Base-by-base conservation (phyloP, 2,888 invertebrate species). In the Pseudococcus jackbeardsleyi region DNA sequence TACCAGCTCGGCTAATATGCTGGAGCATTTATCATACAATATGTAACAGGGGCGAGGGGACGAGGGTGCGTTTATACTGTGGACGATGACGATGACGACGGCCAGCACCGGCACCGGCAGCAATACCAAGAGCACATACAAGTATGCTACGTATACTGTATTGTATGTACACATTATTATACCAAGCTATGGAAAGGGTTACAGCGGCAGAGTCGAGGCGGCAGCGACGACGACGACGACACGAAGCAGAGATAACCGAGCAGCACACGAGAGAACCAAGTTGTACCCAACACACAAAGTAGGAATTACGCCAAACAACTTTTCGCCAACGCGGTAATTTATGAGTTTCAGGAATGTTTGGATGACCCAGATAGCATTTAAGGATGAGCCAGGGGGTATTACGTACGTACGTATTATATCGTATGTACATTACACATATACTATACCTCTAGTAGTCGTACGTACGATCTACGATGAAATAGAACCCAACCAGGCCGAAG, bases 231-330 rank as follows among this genome's bases (percentile, higher is more conserved):
- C 79, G 7, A 19, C 79, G 17, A 42, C 79, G 79, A 79, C 79
- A 42, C 79, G 79, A 42, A 79, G 42, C 79, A 79, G 79, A 79
- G 79, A 79, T 79, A 79, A 79, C 79, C 79, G 79, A 79, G 79
- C 79, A 59, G 59, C 59, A 59, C 59, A 72, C 68, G 79, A 79
- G 79, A 79, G 39, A 79, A 79, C 79, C 79, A 42, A 79, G n/a
- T 46, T 79, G 79, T 79, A 79, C 85, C 85, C 46, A 54, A 54
- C 85, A 85, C 85, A 85, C 59, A 85, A 85, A 85, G 85, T 85
- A 50, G 85, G 85, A 85, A 85, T 85, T 85, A 85, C 85, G 85
- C 85, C 85, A 85, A 85, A 85, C 85, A 85, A 85, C 42, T 85
- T 85, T 59, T 59, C 59, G 85, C 59, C 59, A 39, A 79, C 59